Conservation (phyloP, 2,113 vertebrate species). For the Anseranas semipalmata region DNA sequence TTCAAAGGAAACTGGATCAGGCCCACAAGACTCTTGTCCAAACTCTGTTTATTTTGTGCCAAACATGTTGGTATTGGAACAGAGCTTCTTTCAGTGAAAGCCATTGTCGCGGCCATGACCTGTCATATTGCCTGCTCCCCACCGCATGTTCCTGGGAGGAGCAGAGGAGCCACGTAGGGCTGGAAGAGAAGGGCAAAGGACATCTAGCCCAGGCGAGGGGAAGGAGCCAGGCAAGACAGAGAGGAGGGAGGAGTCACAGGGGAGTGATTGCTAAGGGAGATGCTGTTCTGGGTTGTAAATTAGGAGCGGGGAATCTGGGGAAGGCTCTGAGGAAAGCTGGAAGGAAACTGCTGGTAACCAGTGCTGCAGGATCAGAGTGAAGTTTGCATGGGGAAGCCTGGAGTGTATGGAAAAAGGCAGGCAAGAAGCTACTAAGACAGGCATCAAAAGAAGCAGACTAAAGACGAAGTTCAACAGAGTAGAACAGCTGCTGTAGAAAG, state of each 20-base stretch:
- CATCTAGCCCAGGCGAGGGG: not conserved
- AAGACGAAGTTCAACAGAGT: not conserved
- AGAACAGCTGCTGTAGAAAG: not conserved
- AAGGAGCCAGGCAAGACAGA: not conserved
- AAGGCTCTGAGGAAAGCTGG: not conserved
- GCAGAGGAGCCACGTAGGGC: fast-evolving
- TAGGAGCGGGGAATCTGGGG: not conserved
- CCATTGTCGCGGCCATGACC: not conserved
- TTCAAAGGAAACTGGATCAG: not conserved
- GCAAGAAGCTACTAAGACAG: not conserved
- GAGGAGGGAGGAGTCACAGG: not conserved
- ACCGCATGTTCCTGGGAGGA: not conserved
- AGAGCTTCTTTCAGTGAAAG: not conserved
- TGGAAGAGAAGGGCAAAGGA: not conserved
- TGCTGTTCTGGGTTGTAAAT: not conserved
- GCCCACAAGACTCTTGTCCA: not conserved
- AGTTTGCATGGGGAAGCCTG: not conserved
- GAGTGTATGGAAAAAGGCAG: not conserved
- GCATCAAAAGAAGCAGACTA: not conserved
- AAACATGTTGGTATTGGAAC: not conserved
- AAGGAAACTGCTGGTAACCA: not conserved
- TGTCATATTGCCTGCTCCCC: not conserved
- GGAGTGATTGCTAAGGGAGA: not conserved
- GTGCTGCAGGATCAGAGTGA: not conserved
- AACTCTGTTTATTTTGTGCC: not conserved